Percentiles rank a stretch among this genome's conserved stretches.
These are phyloP conservation scores for Chrysopilus asiliformis DNA, from an alignment of 2,888 invertebrate genomes.

Conservation along the genomic window DNA sequence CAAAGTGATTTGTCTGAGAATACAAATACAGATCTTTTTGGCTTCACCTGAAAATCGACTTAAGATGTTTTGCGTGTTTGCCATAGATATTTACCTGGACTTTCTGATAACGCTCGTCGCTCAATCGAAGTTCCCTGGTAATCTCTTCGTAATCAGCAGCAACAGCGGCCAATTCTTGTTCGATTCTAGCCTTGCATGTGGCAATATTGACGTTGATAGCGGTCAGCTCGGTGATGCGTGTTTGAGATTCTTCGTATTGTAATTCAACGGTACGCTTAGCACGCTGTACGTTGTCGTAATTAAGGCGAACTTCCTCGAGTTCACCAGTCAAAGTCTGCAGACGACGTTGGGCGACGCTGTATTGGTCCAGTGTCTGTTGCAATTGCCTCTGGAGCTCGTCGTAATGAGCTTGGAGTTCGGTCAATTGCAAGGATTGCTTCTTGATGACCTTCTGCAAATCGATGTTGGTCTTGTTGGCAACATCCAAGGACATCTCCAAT, in stretches of 20 bases:
- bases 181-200: slow-evolving; percentile 87
- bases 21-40: too few relatives aligned
- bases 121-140: slow-evolving; percentile 83
- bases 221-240: slow-evolving; percentile 87
- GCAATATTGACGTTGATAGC: slow-evolving; percentile 92
- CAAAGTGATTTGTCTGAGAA: too few relatives aligned
- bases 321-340: slow-evolving; percentile 85
- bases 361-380: slow-evolving; percentile 88
- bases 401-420: slow-evolving; percentile 88
- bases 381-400: slow-evolving; percentile 93
- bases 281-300: slow-evolving; percentile 84
- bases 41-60: too few relatives aligned
- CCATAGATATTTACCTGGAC: slow-evolving; percentile 44
- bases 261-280: slow-evolving; percentile 83
- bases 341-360: slow-evolving; percentile 80
- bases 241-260: slow-evolving; percentile 78
- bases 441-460: slow-evolving; percentile 95
- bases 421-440: slow-evolving; percentile 85
- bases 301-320: slow-evolving; percentile 89
- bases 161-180: slow-evolving; percentile 81
- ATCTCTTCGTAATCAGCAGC: slow-evolving; percentile 97
- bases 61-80: too few relatives aligned
- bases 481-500: slow-evolving; percentile 90
- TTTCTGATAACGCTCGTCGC: slow-evolving; percentile 91
- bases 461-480: slow-evolving; percentile 96